Conservation (phyloP, 1,140 invertebrate genomes). For the Trichoplusia ni region DNA sequence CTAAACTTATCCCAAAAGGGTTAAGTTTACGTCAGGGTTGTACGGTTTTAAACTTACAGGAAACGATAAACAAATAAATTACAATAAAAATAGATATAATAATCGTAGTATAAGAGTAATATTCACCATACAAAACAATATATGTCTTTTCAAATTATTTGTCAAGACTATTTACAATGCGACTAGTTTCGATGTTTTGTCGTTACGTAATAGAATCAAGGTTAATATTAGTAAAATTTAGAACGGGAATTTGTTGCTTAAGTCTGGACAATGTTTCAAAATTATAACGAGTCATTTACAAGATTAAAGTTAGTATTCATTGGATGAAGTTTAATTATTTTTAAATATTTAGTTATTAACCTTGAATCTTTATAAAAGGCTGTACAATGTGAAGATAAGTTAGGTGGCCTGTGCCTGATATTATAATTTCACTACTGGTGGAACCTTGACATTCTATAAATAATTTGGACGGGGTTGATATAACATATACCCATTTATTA, state of each 20-base stretch:
- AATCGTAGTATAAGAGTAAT: not conserved
- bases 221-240: no score
- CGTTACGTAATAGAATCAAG: not conserved
- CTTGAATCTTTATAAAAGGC: constrained; percentile 17
- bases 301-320: constrained; percentile 13
- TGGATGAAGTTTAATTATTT: constrained; percentile 4
- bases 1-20: no score
- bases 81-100: not conserved
- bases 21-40: no score
- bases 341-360: constrained; percentile 14
- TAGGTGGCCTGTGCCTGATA: constrained; percentile 9
- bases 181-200: not conserved
- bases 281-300: constrained; percentile 22
- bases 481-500: constrained; percentile 29
- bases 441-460: constrained; percentile 8
- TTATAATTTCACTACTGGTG: not conserved
- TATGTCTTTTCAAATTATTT: not conserved
- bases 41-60: no score
- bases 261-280: not conserved
- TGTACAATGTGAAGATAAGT: constrained; percentile 6
- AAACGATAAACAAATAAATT: no score
- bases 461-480: constrained; percentile 2
- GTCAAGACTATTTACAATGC: not conserved
- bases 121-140: no score
- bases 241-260: not conserved